Evolutionary conservation across 2,113 vertebrate genomes (phyloP), one percentile per base, ranked within the genome.

Genomic region (Macaca mulatta): DNA sequence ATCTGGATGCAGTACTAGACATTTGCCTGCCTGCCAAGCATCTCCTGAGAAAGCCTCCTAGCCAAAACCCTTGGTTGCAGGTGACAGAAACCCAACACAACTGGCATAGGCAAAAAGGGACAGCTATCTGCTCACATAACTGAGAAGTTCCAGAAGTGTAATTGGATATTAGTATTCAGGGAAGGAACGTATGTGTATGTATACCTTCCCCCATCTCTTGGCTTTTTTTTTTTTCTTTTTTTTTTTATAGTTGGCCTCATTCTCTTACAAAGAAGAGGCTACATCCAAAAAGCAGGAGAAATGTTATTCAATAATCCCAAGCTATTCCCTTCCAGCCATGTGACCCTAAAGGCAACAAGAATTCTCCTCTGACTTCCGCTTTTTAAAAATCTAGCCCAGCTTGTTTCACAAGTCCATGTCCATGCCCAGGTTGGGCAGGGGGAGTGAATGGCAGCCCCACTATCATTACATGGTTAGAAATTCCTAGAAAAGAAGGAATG

Each of bases 71-170:
- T 92, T 85, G 48, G 87, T 14, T 69, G 30, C 25, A 74, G 96
- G 59, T 69, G 69, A 96, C 22, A 92, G 79, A 92, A 94, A 90
- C 69, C 59, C 79, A 90, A 55, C 40, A 95, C 32, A 93, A 74
- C 16, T 16, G 79, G 55, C 43, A 27, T 1, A 93, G 38, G 89
- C 13, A 43, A 59, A 92, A 87, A 59, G 27, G 17, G 43, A 25
- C 35, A 48, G 35, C 45, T 82, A 6, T 80, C 30, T 69, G 9
- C n/a, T 74, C 45, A 55, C 8, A 6, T 22, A 81, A 45, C 43
- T 6, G 8, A 94, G 77, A 91, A 20, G 40, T 32, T 70, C 43
- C 38, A 20, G 75, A 95, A 35, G 32, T 11, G 1, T 48, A 75
- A 61, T 0, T 80, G 64, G 57, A 82, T 27, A 14, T 48, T 52